Evolutionary conservation across 2,888 invertebrate species (phyloP), one percentile per base, ranked within the genome.

Genomic region (Drosophila vallismaia): DNA sequence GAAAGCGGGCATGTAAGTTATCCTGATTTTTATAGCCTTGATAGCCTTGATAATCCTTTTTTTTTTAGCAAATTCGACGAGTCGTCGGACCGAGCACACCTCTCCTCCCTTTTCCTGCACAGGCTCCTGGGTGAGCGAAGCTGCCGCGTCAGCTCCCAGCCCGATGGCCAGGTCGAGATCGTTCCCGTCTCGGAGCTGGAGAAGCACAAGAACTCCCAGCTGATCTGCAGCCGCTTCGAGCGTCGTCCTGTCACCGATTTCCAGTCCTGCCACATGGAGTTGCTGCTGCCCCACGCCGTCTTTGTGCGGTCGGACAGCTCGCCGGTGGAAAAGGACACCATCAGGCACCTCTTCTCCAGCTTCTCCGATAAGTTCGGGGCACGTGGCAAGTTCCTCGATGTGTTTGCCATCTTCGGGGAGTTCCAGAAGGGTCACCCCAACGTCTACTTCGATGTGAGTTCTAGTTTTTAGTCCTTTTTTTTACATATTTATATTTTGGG

Each of bases 371-470:
- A 88, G 49, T 92, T 92, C 24, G 91, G 92, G 0, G 83, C 81
- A 45, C 59, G 54, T 4, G 89, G 88, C 45, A 90, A 88, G 64
- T 49, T 89, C 31, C 75, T 89, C 49, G 91, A 92, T 85, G 91
- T 92, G 8, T 92, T 92, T 67, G 83, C 89, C 2, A 63, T 92
- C 48, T 92, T 92, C 54, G 90, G 89, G 2, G 86, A 89, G 64
- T 92, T 86, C 62, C 86, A 89, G 54, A 64, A 76, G 58, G 89
- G 86, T 31, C 59, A 86, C 12, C 73, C 86, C 60, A 75, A 92
- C 68, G 88, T 92, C 10, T 60, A 92, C 31, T 92, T 92, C 63
- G 76, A 79, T 69, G 91, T 91, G 75, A 90, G 90, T 88, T 2
- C 19, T 19, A 19, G 19, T 19, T 19, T 19, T 19, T 19, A 19